Conservation (phyloP, 2,113 vertebrate species). For the Columbina picui region DNA sequence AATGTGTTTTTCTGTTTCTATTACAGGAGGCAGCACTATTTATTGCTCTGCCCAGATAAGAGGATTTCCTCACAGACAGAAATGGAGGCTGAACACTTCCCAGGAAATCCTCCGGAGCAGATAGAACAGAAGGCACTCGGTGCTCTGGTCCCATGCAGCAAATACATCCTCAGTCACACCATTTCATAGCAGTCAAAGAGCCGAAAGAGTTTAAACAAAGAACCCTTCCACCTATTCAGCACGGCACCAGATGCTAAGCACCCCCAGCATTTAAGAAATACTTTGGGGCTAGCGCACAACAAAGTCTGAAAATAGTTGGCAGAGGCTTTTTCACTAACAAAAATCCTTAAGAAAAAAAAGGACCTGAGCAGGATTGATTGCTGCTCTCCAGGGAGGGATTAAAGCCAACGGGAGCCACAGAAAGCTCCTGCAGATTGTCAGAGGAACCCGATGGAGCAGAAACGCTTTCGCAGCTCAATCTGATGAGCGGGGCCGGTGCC, state of each 20-base stretch:
- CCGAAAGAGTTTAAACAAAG: neutral
- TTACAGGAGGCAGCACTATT: conserved; percentile 56
- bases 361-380: neutral
- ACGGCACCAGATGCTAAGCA: neutral
- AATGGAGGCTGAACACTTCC: conserved; percentile 61
- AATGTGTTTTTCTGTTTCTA: conserved; percentile 59
- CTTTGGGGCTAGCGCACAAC: rapidly evolving
- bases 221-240: neutral
- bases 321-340: neutral
- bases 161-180: neutral
- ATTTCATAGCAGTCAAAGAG: neutral
- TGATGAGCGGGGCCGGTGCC: rapidly evolving
- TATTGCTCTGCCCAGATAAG: conserved; percentile 68
- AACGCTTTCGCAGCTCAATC: neutral
- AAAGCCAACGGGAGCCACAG: neutral
- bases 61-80: conserved; percentile 72
- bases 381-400: neutral
- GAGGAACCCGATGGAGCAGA: neutral
- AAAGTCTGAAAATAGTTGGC: neutral
- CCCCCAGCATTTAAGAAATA: neutral
- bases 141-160: conserved; percentile 10
- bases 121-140: conserved; percentile 38
- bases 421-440: rapidly evolving
- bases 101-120: conserved; percentile 67
- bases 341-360: conserved; percentile 11